Conservation (phyloP, 2,113 vertebrate species). For the Tyrannus savana region DNA sequence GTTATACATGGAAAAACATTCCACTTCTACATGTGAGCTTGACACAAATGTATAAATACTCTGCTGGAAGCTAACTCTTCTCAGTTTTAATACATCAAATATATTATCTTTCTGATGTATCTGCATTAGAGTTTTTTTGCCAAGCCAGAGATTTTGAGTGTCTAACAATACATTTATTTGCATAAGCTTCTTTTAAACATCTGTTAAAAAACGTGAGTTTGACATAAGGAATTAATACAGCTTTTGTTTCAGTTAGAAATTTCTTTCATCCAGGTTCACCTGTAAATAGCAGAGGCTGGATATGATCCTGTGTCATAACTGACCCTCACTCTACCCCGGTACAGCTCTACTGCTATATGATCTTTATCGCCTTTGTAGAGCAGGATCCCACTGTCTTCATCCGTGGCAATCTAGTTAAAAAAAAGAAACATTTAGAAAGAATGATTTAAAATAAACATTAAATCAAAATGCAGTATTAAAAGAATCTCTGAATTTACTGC, state of each 20-base stretch:
- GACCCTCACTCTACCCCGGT: slow-evolving; percentile 92
- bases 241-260: not conserved
- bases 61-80: not conserved
- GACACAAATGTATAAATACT: not conserved
- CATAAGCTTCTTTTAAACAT: not conserved
- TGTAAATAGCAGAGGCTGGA: slow-evolving; percentile 96
- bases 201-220: not conserved
- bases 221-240: not conserved
- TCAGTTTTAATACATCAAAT: not conserved
- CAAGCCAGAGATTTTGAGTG: not conserved
- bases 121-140: not conserved
- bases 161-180: not conserved
- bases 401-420: slow-evolving; percentile 89
- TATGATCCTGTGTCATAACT: slow-evolving; percentile 94
- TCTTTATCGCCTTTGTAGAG: slow-evolving; percentile 94
- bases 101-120: not conserved
- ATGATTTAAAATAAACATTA: not conserved
- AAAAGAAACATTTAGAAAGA: slow-evolving; percentile 6
- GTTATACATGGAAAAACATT: not conserved
- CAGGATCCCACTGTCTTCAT: slow-evolving; percentile 95
- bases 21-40: not conserved
- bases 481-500: not conserved
- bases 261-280: slow-evolving; percentile 73
- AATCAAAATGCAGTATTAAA: not conserved
- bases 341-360: slow-evolving; percentile 93